Base-by-base conservation (phyloP, 2,113 vertebrate species). In the Rhinopomastus cyanomelas region DNA sequence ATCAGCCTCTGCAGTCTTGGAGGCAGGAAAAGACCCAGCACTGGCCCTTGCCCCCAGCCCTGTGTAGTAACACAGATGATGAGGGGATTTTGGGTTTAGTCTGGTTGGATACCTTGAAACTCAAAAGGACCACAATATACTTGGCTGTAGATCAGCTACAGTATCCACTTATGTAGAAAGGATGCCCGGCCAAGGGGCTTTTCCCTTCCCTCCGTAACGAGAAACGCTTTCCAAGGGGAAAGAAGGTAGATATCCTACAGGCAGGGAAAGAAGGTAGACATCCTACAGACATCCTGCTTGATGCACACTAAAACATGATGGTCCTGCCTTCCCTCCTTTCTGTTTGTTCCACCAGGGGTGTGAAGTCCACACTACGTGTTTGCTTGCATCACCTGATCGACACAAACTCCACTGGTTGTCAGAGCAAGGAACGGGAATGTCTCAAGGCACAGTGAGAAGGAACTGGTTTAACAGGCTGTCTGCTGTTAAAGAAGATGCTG, bases 401-500 rank as follows among this genome's bases (percentile, higher is more conserved):
- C 81, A 68, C 61, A 91, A 91, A 71, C 46, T 67, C 88, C 83
- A 57, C 55, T 72, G 53, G 48, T 73, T 53, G 48, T 74, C 86
- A 87, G 81, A 67, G 67, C 37, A 68, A 92, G 84, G 81, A 88
- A 84, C 0, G 3, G 85, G 72, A 87, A 49, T 8, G 3, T 92
- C 94, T 90, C 76, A 92, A 81, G 90, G 89, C 90, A 94, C 78
- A 73, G 85, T 0, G 1, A 93, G 74, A 68, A 86, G 62, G 79
- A 66, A 85, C 87, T 81, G 87, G 91, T 92, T 88, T 81, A 85
- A 85, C 75, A 88, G 78, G 21, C 90, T 82, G 83, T 48, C 80
- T 81, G 39, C 13, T 42, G 1, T 52, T 49, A 51, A 72, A 64
- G 49, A 67, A 80, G 61, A 55, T 67, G 48, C 23, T 68, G 55